Base-by-base conservation (phyloP, 2,797 vertebrate species). In the Adelosebastes latens region DNA sequence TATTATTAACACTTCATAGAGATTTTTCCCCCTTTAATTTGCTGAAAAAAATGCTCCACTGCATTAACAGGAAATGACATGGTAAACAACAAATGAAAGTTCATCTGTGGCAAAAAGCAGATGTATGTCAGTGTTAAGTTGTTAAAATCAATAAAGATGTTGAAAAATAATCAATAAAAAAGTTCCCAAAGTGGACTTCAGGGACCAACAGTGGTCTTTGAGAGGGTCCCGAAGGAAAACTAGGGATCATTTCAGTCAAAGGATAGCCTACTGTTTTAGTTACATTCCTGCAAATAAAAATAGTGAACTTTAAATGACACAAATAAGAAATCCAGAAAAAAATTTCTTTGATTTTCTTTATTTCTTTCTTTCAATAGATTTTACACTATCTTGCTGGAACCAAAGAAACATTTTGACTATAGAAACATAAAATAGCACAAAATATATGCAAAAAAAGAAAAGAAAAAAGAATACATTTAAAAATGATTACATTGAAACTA, bases 401-500 rank as follows among this genome's bases (percentile, higher is more conserved):
- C 94, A 95, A 95, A 94, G 87, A 90, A 95, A 94, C 91, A 90
- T 93, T 42, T 92, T 87, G 92, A 95, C 96, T 94, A 94, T 92
- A 94, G 86, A 92, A 95, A 95, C 93, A 93, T 93, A 94, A 94
- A 92, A 90, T 91, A 92, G 91, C 93, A 93, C 93, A 94, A 95
- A 95, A 92, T 95, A 94, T 92, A 94, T 93, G 91, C 89, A 91
- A 94, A 91, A 29, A 60, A 22, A 42, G 9, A 9, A 46, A 27
- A 65, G 49, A 39, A 39, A 39, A 39, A 93, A 82, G 52, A 92
- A 91, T 79, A 89, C 87, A 89, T 84, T 90, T 69, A 87, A 80
- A 92, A 94, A 92, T 85, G 73, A 91, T 92, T 92, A 94, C 91
- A 93, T 34, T 84, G 78, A 93, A 94, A 91, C 82, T 89, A 85